Evolutionary conservation across 2,888 invertebrate genomes (phyloP), one percentile per base, ranked within the genome.

Genomic region (Andrena flavipes): DNA sequence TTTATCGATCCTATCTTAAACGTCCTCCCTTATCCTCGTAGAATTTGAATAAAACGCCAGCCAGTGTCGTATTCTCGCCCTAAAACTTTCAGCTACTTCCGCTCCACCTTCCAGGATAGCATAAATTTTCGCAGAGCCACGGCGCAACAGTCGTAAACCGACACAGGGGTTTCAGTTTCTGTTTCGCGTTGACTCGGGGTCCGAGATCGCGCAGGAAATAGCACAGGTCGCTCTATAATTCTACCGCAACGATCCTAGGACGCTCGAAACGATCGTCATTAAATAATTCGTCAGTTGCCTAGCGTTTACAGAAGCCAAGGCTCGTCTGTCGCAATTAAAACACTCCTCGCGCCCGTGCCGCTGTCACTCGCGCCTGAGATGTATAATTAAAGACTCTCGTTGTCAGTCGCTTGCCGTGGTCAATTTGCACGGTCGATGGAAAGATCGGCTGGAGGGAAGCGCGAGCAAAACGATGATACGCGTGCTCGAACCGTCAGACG

Each of bases 381-480:
- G 8, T 49, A 35, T 64, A 80, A 82, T 81, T 67, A 64, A 82
- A 35, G 68, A 33, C 59, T 78, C 60, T 56, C 62, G 35, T 65
- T 33, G 65, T 51, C 65, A 62, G n/a, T 8, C 65, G 16, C 20
- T 33, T 29, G 51, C 23, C 26, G n/a, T 3, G 29, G 76, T 20
- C 20, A 26, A 76, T 79, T 69, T 63, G 26, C 20, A 62, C 30
- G 2, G 42, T 16, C 49, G 23, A 23, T 30, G 59, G 68, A 72
- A 76, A 60, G 56, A 56, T 26, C 70, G 20, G 5, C 23, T 10
- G 8, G 56, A 51, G 64, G 54, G 76, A 69, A 62, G 69, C 42
- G 59, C 67, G 64, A 70, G 65, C 42, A 67, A 63, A 63, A 56
- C 49, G n/a, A 62, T 20, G 75, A 60, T 67, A 64, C 72, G 51